Percentiles rank a stretch among this genome's conserved stretches.
Evolutionary conservation across 2,888 invertebrate genomes (phyloP).

Genomic region (Busseola fusca): DNA sequence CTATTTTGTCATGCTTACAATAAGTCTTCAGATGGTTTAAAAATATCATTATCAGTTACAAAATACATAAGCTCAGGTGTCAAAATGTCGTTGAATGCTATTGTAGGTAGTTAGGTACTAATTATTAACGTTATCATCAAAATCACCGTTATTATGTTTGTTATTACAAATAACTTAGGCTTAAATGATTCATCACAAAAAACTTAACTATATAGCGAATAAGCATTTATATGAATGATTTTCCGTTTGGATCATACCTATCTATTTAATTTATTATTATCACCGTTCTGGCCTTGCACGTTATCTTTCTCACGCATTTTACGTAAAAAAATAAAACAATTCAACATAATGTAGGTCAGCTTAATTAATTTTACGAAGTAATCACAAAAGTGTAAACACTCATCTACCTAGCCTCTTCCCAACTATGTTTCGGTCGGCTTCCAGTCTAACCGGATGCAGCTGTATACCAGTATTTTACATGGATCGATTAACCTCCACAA

Average conservation of each 20-base stretch:
- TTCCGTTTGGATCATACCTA: background rate
- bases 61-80: background rate
- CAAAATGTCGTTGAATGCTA: slow-evolving; percentile 9
- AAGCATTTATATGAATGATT: background rate
- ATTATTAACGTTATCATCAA: slow-evolving; percentile 11
- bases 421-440: too few species aligned
- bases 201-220: too few species aligned
- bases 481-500: too few species aligned
- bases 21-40: background rate
- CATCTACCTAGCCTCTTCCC: too few species aligned
- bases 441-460: too few species aligned
- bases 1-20: background rate
- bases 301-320: background rate
- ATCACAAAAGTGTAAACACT: background rate
- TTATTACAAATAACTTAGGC: slow-evolving; percentile 10
- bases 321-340: background rate
- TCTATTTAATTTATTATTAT: slow-evolving; percentile 13
- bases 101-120: background rate
- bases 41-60: background rate
- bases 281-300: slow-evolving; percentile 7
- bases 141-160: slow-evolving; percentile 25
- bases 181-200: slow-evolving; percentile 16
- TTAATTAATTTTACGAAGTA: background rate
- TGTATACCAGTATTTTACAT: too few species aligned
- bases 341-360: slow-evolving; percentile 27